Conservation (phyloP, 2,113 vertebrate genomes). For the Saimiri boliviensis region DNA sequence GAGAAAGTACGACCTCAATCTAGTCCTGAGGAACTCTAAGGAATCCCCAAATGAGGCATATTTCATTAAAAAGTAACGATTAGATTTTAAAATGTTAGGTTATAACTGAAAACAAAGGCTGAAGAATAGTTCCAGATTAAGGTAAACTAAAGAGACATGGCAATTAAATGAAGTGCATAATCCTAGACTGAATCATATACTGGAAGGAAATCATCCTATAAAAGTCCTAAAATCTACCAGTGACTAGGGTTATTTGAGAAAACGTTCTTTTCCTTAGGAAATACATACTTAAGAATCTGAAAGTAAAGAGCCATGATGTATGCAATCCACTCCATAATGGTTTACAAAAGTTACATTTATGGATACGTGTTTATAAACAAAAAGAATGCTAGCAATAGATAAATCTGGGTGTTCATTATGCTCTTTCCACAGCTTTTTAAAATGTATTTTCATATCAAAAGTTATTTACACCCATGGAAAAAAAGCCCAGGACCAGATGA, state of each 20-base stretch:
- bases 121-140: not conserved
- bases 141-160: not conserved
- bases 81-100: not conserved
- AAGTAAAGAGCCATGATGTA: not conserved
- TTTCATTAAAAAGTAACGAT: not conserved
- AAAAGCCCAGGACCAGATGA: not conserved
- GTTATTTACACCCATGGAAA: not conserved
- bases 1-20: not conserved
- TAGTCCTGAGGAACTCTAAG: not conserved
- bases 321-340: not conserved
- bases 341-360: not conserved
- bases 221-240: not conserved
- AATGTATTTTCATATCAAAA: not conserved
- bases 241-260: not conserved
- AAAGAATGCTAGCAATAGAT: not conserved
- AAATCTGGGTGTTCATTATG: not conserved
- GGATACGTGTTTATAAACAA: not conserved
- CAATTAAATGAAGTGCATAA: slow-evolving; percentile 30
- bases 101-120: not conserved
- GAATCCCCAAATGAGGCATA: not conserved
- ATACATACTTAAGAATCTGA: not conserved
- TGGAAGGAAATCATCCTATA: not conserved
- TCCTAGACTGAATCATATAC: not conserved
- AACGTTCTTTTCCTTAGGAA: not conserved
- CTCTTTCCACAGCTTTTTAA: not conserved